Evolutionary conservation across 2,888 invertebrate genomes (phyloP).

Genomic region (Criorhina ranunculi): DNA sequence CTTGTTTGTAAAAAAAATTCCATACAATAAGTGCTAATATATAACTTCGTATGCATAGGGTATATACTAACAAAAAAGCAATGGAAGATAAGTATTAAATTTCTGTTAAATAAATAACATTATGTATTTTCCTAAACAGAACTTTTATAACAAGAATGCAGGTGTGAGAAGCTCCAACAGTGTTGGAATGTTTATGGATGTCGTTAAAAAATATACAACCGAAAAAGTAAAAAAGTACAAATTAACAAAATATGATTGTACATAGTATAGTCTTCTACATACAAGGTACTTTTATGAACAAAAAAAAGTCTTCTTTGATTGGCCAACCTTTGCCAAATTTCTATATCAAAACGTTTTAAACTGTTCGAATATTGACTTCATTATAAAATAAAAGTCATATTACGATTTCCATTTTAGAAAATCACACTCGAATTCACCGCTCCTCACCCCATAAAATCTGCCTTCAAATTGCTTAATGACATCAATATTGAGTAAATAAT

Average conservation of each 20-base stretch:
- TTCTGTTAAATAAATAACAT: slow-evolving; percentile 47
- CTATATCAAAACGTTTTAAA: slow-evolving; percentile 83
- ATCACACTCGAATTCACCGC: slow-evolving; percentile 56
- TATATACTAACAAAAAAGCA: slow-evolving; percentile 64
- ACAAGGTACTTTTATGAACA: too few species aligned
- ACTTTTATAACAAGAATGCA: neutral
- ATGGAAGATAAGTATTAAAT: slow-evolving; percentile 60
- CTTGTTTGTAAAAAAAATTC: slow-evolving; percentile 5
- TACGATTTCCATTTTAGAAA: too few species aligned
- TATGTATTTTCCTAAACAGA: slow-evolving; percentile 25
- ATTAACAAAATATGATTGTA: neutral
- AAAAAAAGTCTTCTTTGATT: too few species aligned
- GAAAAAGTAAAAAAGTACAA: neutral
- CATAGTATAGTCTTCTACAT: too few species aligned
- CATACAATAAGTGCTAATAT: slow-evolving; percentile 40
- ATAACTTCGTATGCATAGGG: slow-evolving; percentile 35
- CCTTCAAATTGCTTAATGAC: slow-evolving; percentile 52
- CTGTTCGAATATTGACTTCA: slow-evolving; percentile 27
- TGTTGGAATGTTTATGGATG: too few species aligned
- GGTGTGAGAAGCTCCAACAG: too few species aligned
- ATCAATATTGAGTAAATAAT: slow-evolving; percentile 65
- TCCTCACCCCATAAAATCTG: neutral
- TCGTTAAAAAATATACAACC: neutral
- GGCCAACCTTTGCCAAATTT: slow-evolving; percentile 85
- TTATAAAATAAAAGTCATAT: neutral